These are phyloP conservation scores for Hetaerina americana DNA, from an alignment of 1,140 invertebrate genomes.

Conservation along the genomic window DNA sequence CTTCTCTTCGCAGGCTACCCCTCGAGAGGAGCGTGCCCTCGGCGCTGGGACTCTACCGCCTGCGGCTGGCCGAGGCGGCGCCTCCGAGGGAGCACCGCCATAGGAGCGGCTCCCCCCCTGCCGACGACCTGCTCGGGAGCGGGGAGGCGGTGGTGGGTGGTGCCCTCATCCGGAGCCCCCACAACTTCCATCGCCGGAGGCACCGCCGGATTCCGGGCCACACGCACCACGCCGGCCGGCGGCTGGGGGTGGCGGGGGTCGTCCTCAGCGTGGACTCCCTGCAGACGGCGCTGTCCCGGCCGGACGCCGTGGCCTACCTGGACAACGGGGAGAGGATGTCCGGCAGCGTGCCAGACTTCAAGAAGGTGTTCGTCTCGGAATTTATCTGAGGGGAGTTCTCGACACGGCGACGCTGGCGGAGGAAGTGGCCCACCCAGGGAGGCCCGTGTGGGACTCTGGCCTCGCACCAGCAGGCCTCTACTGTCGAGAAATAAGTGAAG, in stretches of 20 bases:
- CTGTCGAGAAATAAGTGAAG: too few relatives aligned
- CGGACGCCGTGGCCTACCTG: not conserved
- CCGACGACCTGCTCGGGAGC: too few relatives aligned
- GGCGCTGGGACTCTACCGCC: not conserved
- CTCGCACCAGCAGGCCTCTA: too few relatives aligned
- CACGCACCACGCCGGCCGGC: not conserved
- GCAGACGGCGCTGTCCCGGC: not conserved
- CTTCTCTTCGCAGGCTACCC: too few relatives aligned
- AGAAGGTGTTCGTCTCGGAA: not conserved
- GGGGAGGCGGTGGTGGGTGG: not conserved
- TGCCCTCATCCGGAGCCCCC: not conserved
- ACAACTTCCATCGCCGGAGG: not conserved
- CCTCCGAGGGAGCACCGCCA: too few relatives aligned
- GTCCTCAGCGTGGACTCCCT: not conserved
- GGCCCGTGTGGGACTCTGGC: too few relatives aligned
- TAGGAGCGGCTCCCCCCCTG: too few relatives aligned
- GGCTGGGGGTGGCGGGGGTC: not conserved
- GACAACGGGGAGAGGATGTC: not conserved
- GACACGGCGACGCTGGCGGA: too few relatives aligned
- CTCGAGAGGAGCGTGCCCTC: not conserved
- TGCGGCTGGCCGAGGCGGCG: not conserved
- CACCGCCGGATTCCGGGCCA: not conserved
- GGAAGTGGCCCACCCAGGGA: too few relatives aligned
- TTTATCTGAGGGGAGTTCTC: not conserved
- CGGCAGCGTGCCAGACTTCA: not conserved